Conservation (phyloP, 2,113 vertebrate genomes). For the Psophia crepitans region DNA sequence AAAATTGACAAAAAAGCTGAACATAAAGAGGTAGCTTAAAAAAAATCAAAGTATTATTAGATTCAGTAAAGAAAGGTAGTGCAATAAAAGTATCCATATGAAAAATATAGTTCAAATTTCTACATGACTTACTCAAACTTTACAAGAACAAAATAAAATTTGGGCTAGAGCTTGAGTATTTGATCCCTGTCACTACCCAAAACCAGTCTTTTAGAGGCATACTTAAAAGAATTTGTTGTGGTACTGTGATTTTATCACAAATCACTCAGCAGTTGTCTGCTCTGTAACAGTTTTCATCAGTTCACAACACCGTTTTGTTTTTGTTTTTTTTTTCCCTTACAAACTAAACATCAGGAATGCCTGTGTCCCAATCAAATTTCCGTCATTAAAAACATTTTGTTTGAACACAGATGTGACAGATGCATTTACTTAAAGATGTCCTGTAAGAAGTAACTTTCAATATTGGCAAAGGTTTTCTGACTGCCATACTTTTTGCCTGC, state of each 20-base stretch:
- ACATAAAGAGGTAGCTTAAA: constrained; percentile 19
- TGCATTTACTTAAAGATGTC: no score
- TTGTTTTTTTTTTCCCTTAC: not conserved
- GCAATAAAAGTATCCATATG: not conserved
- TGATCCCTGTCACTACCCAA: no score
- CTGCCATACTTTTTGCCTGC: not conserved
- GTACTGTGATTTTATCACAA: not conserved
- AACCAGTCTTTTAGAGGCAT: not conserved
- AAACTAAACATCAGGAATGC: not conserved
- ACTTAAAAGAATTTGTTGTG: no score
- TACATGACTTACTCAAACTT: not conserved
- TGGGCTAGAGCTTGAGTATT: not conserved
- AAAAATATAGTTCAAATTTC: not conserved
- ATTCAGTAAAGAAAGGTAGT: not conserved
- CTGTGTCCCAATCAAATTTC: not conserved
- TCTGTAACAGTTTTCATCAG: not conserved
- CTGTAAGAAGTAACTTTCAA: not conserved
- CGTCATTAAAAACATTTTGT: not conserved
- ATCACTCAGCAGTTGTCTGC: not conserved
- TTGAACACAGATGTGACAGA: not conserved
- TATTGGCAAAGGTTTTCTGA: not conserved
- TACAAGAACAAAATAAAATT: not conserved
- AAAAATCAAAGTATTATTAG: not conserved
- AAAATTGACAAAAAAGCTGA: not conserved
- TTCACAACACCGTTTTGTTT: not conserved